phyloP scores from a whole-genome alignment of 2,888 invertebrate genomes.

The Napeogenes sylphis region DNA sequence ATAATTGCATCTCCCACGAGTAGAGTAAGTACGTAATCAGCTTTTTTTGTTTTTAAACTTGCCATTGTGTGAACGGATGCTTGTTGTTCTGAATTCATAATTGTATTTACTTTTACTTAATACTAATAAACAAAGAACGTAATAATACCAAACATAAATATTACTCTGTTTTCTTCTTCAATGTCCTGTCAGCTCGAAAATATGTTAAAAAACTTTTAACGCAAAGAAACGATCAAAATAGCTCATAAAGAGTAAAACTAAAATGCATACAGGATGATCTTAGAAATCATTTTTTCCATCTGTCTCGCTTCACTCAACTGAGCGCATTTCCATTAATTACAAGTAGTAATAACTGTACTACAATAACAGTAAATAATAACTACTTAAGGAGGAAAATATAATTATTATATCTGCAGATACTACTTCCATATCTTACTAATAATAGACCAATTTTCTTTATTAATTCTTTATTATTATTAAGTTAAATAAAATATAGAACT shows the following conservation, averaged over 20 bases:
- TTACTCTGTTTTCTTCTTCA: not conserved
- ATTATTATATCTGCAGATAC: not conserved
- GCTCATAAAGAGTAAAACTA: no score
- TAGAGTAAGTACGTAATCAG: conserved; percentile 55
- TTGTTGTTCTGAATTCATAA: conserved; percentile 33
- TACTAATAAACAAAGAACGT: no score
- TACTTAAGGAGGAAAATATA: not conserved
- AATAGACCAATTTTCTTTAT: no score
- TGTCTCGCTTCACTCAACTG: conserved; percentile 30
- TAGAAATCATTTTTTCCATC: conserved; percentile 16
- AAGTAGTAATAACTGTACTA: conserved; percentile 32
- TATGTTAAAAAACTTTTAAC: no score
- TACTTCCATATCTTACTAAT: not conserved
- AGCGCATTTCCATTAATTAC: conserved; percentile 33
- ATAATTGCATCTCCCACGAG: conserved; percentile 77
- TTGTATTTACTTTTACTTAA: no score
- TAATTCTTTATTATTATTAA: no score
- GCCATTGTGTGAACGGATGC: conserved; percentile 58
- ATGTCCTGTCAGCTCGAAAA: no score
- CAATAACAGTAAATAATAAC: conserved; percentile 23
- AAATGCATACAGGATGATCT: no score
- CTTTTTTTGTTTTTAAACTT: conserved; percentile 50
- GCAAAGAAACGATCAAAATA: no score
- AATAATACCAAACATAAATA: not conserved
- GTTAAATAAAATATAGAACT: no score